These are phyloP conservation scores for Pagetopsis macropterus DNA, from an alignment of 2,797 vertebrate genomes.

Conservation along the genomic window DNA sequence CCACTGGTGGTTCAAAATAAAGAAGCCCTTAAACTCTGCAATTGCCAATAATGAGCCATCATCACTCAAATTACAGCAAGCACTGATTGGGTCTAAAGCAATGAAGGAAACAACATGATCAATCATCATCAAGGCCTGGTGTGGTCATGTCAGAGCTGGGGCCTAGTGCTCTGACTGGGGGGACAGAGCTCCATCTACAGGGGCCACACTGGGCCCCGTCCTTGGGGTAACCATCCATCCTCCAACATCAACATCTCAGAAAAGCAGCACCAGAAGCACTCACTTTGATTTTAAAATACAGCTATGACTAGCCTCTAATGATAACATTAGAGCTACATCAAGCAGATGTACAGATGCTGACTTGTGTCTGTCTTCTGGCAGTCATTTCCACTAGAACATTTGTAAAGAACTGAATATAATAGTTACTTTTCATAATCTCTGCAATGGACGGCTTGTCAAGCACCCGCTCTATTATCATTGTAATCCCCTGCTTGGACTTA, in stretches of 20 bases:
- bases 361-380: conserved; percentile 67
- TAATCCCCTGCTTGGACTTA: conserved; percentile 75
- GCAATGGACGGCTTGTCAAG: conserved; percentile 72
- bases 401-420: conserved; percentile 72
- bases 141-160: conserved; percentile 86
- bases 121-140: conserved; percentile 96
- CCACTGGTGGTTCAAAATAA: conserved; percentile 86
- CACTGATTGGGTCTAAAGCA: conserved; percentile 99
- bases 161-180: conserved; percentile 78
- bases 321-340: conserved; percentile 39
- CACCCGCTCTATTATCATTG: conserved; percentile 79
- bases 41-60: conserved; percentile 99
- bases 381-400: conserved; percentile 62
- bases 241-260: conserved; percentile 69
- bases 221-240: conserved; percentile 77
- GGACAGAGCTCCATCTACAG: conserved; percentile 89
- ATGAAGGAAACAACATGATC: conserved; percentile 99
- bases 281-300: conserved; percentile 52
- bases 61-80: conserved; percentile 99
- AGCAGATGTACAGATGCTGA: conserved; percentile 63
- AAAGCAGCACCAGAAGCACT: conserved; percentile 43
- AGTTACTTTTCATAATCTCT: conserved; percentile 75
- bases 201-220: conserved; percentile 74
- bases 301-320: conserved; percentile 21
- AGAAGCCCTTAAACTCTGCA: conserved; percentile 95